phyloP scores from a whole-genome alignment of 2,113 vertebrate species.

The Scatophagus argus region DNA sequence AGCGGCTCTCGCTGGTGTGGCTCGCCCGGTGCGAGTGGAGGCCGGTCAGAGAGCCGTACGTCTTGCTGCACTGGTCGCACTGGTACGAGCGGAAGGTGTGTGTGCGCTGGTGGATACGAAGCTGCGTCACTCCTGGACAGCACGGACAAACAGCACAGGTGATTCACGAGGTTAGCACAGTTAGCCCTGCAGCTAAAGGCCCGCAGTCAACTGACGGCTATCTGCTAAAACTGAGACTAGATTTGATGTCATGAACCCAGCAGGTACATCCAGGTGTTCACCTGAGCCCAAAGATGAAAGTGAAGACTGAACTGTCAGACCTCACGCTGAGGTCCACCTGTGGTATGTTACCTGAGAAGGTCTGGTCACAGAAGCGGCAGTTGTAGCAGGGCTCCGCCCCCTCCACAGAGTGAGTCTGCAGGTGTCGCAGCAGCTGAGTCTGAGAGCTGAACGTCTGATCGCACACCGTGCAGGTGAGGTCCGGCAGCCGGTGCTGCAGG shows the following conservation, averaged over 20 bases:
- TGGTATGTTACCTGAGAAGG: conserved; percentile 53
- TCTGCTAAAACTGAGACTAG: too few species aligned
- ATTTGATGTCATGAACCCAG: too few species aligned
- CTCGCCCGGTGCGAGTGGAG: conserved; percentile 69
- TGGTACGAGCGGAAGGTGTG: conserved; percentile 72
- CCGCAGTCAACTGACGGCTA: too few species aligned
- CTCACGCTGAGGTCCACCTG: not conserved
- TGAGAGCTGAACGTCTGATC: conserved; percentile 66
- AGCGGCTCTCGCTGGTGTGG: conserved; percentile 74
- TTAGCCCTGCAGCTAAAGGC: too few species aligned
- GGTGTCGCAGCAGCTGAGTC: conserved; percentile 70
- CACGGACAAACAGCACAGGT: not conserved
- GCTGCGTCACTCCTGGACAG: conserved; percentile 70
- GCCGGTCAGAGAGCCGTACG: conserved; percentile 67
- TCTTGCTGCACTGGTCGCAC: conserved; percentile 79
- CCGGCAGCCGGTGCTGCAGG: conserved; percentile 52
- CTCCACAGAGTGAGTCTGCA: conserved; percentile 68
- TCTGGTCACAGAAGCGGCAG: conserved; percentile 79
- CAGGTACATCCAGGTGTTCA: too few species aligned
- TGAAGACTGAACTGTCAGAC: too few species aligned
- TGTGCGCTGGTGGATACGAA: conserved; percentile 80
- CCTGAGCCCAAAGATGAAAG: too few species aligned
- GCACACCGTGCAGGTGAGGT: conserved; percentile 69
- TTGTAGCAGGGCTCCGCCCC: conserved; percentile 52
- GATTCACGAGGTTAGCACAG: not conserved